Evolutionary conservation across 2,113 vertebrate species (phyloP).

Genomic region (Tursiops truncatus): DNA sequence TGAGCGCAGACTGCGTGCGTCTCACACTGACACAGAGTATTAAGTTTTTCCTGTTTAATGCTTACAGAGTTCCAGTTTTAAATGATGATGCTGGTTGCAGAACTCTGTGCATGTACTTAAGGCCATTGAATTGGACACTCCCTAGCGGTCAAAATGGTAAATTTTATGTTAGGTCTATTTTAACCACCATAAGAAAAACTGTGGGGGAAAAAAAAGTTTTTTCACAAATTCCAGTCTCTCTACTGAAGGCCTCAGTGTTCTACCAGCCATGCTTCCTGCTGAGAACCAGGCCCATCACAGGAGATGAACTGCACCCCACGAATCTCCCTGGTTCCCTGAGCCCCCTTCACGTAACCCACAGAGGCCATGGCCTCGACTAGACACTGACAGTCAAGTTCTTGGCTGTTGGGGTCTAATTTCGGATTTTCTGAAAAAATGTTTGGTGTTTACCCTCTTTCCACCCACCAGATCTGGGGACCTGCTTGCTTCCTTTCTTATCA

Average conservation of each 20-base stretch:
- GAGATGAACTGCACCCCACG: neutral
- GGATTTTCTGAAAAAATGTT: neutral
- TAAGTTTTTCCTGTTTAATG: no score
- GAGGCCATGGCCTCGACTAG: neutral
- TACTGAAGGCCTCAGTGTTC: neutral
- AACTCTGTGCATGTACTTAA: accelerated
- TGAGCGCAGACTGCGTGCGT: accelerated
- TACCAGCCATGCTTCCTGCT: neutral
- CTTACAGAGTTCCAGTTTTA: no score
- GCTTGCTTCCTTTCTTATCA: no score
- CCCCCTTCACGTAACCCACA: neutral
- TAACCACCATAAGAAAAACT: neutral
- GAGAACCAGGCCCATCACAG: neutral
- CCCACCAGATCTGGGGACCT: neutral
- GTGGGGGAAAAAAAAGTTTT: neutral
- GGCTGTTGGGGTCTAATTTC: neutral
- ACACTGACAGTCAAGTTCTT: neutral
- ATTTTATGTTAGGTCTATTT: neutral
- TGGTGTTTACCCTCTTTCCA: neutral
- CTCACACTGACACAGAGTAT: accelerated
- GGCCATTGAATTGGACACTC: accelerated
- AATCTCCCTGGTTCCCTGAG: neutral
- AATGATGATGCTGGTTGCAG: accelerated
- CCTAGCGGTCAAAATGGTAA: no score
- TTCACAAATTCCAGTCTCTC: neutral